phyloP scores from a whole-genome alignment of 2,113 vertebrate species.

The Salminus brasiliensis region DNA sequence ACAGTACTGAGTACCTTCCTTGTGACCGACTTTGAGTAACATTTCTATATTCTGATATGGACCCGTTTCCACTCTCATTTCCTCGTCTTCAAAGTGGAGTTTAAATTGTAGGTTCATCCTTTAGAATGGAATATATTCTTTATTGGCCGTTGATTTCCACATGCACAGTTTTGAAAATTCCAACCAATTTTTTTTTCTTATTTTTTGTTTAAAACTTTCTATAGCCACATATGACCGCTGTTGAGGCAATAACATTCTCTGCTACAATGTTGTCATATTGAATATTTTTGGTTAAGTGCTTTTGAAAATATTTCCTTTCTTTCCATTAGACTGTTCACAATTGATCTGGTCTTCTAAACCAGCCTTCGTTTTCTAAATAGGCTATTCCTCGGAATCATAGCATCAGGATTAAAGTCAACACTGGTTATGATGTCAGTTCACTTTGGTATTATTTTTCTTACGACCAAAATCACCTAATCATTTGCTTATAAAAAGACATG shows the following conservation, averaged over 20 bases:
- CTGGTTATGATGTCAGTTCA: conserved; percentile 47
- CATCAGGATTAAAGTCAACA: conserved; percentile 50
- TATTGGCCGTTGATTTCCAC: background rate
- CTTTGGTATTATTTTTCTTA: background rate
- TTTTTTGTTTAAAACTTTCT: conserved; percentile 12
- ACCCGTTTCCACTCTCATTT: no score
- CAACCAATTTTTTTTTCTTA: background rate
- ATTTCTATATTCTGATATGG: background rate
- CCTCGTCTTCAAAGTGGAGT: no score
- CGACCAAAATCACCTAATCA: conserved; percentile 45
- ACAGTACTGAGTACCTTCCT: background rate
- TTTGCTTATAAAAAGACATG: conserved; percentile 62
- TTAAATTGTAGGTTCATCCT: background rate
- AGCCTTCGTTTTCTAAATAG: conserved; percentile 25
- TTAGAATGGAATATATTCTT: background rate
- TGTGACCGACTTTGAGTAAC: background rate
- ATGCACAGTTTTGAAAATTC: background rate
- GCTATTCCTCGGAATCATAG: conserved; percentile 28
- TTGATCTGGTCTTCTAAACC: conserved; percentile 29
- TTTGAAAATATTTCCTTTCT: background rate
- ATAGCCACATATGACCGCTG: conserved; percentile 29
- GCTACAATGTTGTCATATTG: conserved; percentile 22
- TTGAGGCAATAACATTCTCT: conserved; percentile 38
- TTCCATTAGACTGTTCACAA: conserved; percentile 30
- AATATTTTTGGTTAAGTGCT: background rate